Evolutionary conservation across 1,140 invertebrate species (phyloP).

Genomic region (Conopomorpha cramerella): DNA sequence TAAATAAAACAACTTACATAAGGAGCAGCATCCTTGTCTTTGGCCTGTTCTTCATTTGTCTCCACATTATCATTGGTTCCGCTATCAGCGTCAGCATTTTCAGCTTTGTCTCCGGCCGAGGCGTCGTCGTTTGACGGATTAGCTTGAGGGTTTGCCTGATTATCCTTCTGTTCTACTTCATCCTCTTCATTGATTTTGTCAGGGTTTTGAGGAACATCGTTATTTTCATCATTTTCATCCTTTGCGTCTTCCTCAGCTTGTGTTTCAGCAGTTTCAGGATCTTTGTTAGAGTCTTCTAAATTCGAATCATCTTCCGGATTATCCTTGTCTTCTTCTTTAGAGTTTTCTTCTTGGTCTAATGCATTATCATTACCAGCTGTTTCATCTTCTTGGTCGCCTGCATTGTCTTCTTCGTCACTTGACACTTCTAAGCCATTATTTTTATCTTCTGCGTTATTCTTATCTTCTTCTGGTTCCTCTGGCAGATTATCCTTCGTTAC

Average conservation of each 20-base stretch:
- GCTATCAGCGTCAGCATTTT: conserved; percentile 43
- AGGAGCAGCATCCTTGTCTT: conserved; percentile 65
- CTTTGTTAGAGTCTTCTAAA: too few relatives aligned
- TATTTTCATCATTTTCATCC: conserved; percentile 25
- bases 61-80: conserved; percentile 60
- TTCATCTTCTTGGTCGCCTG: conserved; percentile 22
- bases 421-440: conserved; percentile 51
- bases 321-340: conserved; percentile 27
- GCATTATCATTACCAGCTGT: conserved; percentile 19
- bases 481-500: conserved; percentile 68
- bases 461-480: conserved; percentile 36
- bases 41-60: conserved; percentile 60
- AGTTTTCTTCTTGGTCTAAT: conserved; percentile 28
- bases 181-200: conserved; percentile 58
- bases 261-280: conserved; percentile 18
- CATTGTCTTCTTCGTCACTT: conserved; percentile 49
- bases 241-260: conserved; percentile 19
- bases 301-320: conserved; percentile 13
- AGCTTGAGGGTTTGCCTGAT: conserved; percentile 64
- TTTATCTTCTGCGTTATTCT: conserved; percentile 40
- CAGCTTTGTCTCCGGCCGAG: conserved; percentile 48
- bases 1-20: too few relatives aligned
- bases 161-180: conserved; percentile 71
- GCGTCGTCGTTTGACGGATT: conserved; percentile 64
- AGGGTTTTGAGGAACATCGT: conserved; percentile 46